These are phyloP conservation scores for Rhopilema esculentum DNA, from an alignment of 30 jellyfish, hydroid and myxozoan genomes.

Conservation along the genomic window DNA sequence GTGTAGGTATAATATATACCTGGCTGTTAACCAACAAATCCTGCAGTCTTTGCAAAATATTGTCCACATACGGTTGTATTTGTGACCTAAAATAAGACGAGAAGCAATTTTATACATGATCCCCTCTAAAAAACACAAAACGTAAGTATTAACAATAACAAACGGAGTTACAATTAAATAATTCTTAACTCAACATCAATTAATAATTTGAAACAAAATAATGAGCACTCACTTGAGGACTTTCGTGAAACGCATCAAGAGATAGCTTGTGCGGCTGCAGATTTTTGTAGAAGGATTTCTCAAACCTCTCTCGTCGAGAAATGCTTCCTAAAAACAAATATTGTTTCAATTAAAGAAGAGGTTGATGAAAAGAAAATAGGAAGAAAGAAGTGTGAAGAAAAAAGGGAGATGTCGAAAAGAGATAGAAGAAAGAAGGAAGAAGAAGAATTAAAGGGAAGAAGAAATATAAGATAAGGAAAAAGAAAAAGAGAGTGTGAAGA, in stretches of 20 bases:
- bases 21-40: conserved; percentile 58
- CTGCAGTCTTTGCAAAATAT: conserved; percentile 68
- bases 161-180: too few species aligned
- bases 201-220: too few species aligned
- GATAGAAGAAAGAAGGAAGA: too few species aligned
- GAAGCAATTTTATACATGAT: neutral
- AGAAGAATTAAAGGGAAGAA: too few species aligned
- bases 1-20: conserved; percentile 5
- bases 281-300: conserved; percentile 61
- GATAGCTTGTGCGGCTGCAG: conserved; percentile 89
- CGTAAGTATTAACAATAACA: too few species aligned
- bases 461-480: too few species aligned
- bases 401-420: too few species aligned
- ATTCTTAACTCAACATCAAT: too few species aligned
- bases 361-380: too few species aligned
- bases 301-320: conserved; percentile 92
- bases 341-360: neutral
- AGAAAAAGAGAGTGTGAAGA: too few species aligned
- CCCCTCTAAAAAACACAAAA: neutral
- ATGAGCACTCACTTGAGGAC: conserved; percentile 90
- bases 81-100: conserved; percentile 71
- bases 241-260: conserved; percentile 88
- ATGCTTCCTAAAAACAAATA: conserved; percentile 73
- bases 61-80: conserved; percentile 83
- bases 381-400: too few species aligned